A percentile compares a stretch with the other conserved stretches of the same genome.
These are phyloP conservation scores for Cossypha polioptera DNA, from an alignment of 2,797 vertebrate species.

Conservation along the genomic window DNA sequence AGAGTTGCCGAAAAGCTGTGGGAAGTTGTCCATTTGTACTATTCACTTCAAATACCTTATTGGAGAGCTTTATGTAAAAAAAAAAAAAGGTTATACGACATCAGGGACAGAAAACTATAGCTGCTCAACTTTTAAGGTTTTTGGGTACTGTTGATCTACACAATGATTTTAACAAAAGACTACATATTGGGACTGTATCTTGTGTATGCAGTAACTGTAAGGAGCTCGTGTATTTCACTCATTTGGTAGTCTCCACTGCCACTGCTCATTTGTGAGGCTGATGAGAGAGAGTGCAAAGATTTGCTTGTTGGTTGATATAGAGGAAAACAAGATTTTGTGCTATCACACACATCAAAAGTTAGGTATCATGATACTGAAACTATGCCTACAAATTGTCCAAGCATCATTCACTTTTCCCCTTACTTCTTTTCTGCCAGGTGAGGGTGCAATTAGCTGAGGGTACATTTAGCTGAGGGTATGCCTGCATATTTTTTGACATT, in stretches of 20 bases:
- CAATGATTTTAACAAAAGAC: not conserved
- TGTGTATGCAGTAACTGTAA: not conserved
- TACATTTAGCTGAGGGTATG: not conserved
- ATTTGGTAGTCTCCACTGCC: not conserved
- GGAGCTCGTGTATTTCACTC: not conserved
- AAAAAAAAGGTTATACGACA: not conserved
- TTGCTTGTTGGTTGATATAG: not conserved
- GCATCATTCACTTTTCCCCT: not conserved
- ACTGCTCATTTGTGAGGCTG: not conserved
- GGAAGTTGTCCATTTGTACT: not conserved
- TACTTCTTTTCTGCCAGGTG: not conserved
- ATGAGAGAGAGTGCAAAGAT: not conserved
- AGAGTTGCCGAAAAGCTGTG: not conserved
- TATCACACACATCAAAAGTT: not conserved
- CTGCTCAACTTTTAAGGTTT: not conserved
- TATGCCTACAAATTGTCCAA: not conserved
- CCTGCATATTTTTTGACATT: not conserved
- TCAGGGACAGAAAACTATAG: not conserved
- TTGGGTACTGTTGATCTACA: not conserved
- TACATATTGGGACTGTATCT: not conserved
- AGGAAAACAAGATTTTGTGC: not conserved
- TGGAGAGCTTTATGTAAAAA: not conserved
- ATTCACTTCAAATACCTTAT: not conserved
- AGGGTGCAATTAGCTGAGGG: not conserved
- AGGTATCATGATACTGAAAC: not conserved